Evolutionary conservation across 2,888 invertebrate genomes (phyloP), one percentile per base, ranked within the genome.

Genomic region (Tetramorium bicarinatum): DNA sequence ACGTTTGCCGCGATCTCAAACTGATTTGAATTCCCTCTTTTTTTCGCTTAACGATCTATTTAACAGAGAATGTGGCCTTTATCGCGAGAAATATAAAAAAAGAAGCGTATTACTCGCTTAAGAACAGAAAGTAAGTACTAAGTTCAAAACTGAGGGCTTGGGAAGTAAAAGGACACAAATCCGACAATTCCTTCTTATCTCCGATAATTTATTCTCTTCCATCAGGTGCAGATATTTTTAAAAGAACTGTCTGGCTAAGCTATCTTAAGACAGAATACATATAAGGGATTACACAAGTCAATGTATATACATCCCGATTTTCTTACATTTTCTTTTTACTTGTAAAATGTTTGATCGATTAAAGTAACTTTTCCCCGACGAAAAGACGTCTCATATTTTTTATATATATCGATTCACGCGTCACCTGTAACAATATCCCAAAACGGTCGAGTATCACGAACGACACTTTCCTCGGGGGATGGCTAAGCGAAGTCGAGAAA

Each of bases 21-120:
- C 79, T 71, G 79, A 80, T 80, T 80, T 80, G 79, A 80, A 71
- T 80, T 80, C 72, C 25, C 47, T 66, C 21, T 25, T 67, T 59
- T 74, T 79, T 34, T 59, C 79, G 18, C 18, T 71, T 80, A 80
- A 71, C 72, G 59, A 71, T 59, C 71, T 80, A 80, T 80, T 80
- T 72, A 69, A 79, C 69, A 11, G 44, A 29, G 44, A 79, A 8
- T 56, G 59, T 47, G 34, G 25, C 11, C 25, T 79, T 80, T 59
- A 59, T 80, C 56, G 13, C 71, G 18, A 56, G 21, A 47, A 80
- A 80, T 41, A 71, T 47, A 41, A 47, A 21, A 21, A 41, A 52
- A 15, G n/a, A 52, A 15, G n/a, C 8, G 13, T 47, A 59, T 71
- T 80, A 18, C 18, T 59, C 47, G 59, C 13, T 21, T 47, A 25